Evolutionary conservation across 2,113 vertebrate genomes (phyloP).

Genomic region (Xiphias gladius): DNA sequence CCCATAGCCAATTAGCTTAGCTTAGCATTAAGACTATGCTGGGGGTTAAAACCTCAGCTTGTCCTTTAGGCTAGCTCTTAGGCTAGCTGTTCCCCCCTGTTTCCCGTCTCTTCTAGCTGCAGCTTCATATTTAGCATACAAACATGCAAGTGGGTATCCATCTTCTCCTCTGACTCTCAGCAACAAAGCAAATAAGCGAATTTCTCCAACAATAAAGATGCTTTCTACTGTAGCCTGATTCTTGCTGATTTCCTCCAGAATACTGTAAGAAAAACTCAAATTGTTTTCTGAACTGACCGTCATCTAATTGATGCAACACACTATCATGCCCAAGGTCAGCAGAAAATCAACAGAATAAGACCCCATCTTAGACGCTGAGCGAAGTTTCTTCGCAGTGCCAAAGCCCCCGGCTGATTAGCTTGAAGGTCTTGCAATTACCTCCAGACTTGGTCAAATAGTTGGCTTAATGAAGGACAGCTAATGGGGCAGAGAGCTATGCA

Average conservation of each 20-base stretch:
- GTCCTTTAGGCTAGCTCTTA: not conserved
- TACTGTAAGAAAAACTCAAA: too few relatives aligned
- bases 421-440: conserved; percentile 61
- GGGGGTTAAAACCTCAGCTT: not conserved
- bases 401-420: conserved; percentile 38
- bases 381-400: conserved; percentile 3
- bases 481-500: conserved; percentile 67
- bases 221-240: not conserved
- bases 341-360: conserved; percentile 18
- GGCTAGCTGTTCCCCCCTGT: not conserved
- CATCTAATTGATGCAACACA: not conserved
- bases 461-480: conserved; percentile 65
- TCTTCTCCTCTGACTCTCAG: not conserved
- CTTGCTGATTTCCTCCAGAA: not conserved
- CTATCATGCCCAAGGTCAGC: not conserved
- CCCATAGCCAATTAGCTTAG: not conserved
- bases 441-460: conserved; percentile 66
- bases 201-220: not conserved
- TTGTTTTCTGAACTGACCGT: not conserved
- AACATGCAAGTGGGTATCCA: not conserved
- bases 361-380: conserved; percentile 11
- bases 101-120: not conserved
- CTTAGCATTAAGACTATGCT: not conserved
- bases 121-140: not conserved
- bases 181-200: not conserved